Evolutionary conservation across 2,113 vertebrate species (phyloP), one percentile per base, ranked within the genome.

Genomic region (Rhinoptilus africanus): DNA sequence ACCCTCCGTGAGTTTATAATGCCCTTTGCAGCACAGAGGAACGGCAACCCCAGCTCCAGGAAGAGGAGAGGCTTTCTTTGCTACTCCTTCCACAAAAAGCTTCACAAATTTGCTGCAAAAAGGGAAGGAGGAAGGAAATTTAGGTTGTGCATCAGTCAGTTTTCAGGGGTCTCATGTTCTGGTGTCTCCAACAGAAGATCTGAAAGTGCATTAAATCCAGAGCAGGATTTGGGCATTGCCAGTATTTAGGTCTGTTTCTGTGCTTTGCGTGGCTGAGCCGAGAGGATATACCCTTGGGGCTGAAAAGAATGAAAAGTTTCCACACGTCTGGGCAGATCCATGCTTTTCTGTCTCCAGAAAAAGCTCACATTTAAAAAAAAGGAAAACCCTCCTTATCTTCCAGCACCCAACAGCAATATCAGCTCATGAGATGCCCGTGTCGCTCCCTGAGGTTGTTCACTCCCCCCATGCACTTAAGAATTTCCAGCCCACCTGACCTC

Each of bases 401-500:
- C 14, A 69, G 47, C 69, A 60, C 30, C 48, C 45, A 67, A 2
- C 5, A 47, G 66, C 74, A 78, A 15, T 10, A 37, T 4, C 63
- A 57, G 34, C 53, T 60, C 53, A 6, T n/a, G 9, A 21, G 35
- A 48, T 60, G 41, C 54, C 32, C 1, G 0, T 3, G 14, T 9
- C 2, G 0, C 73, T 37, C 56, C 22, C 48, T 12, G 19, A 10
- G 56, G 47, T 67, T 62, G 24, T 48, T 77, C 2, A 1, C 51
- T 83, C 10, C 39, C 63, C 14, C 11, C 35, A n/a, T 14, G 59
- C 71, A 30, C 48, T 41, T 27, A 17, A 90, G 82, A 77, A 76
- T 32, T 92, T 80, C 73, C 92, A 92, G 53, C 76, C 89, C 89
- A 71, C 88, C 94, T 80, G 83, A 84, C 89, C 92, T 72, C 72